Percentiles rank a stretch among this genome's conserved stretches.
These are phyloP conservation scores for Stigmatopora argus DNA, from an alignment of 2,113 vertebrate species.

Conservation along the genomic window DNA sequence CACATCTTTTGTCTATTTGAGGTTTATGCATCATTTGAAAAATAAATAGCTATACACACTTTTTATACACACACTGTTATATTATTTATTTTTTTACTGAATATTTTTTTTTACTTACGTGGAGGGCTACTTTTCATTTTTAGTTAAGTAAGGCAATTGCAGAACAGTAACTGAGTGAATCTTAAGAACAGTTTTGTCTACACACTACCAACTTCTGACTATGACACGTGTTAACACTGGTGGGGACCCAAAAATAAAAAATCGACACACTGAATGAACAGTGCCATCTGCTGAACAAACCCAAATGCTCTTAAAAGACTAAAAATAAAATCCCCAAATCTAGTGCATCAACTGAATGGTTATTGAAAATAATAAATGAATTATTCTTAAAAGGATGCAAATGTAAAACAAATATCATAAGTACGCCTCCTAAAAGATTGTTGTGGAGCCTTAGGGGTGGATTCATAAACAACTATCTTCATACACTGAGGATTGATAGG, in stretches of 20 bases:
- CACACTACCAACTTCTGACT: neutral
- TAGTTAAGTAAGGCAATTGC: neutral
- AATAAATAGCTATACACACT: no score
- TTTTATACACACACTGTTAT: neutral
- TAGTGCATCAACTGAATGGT: neutral
- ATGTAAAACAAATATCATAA: neutral
- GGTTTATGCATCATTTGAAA: neutral
- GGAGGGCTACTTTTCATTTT: neutral
- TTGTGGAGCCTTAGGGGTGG: neutral
- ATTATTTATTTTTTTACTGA: neutral
- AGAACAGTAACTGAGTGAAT: neutral
- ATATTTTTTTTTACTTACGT: neutral
- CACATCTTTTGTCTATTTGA: neutral
- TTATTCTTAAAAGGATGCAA: no score
- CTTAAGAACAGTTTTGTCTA: neutral
- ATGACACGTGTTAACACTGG: no score
- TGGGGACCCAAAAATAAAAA: no score
- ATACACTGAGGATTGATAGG: conserved; percentile 15
- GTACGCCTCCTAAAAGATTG: no score
- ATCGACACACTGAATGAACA: conserved; percentile 27
- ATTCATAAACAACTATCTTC: neutral
- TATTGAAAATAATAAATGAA: neutral
- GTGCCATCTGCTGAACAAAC: conserved; percentile 49
- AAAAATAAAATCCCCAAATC: conserved; percentile 9
- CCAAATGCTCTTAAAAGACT: conserved; percentile 11